A percentile compares a stretch with the other conserved stretches of the same genome.
Conservation (phyloP, 2,888 invertebrate species). For the Nomada fabriciana region DNA sequence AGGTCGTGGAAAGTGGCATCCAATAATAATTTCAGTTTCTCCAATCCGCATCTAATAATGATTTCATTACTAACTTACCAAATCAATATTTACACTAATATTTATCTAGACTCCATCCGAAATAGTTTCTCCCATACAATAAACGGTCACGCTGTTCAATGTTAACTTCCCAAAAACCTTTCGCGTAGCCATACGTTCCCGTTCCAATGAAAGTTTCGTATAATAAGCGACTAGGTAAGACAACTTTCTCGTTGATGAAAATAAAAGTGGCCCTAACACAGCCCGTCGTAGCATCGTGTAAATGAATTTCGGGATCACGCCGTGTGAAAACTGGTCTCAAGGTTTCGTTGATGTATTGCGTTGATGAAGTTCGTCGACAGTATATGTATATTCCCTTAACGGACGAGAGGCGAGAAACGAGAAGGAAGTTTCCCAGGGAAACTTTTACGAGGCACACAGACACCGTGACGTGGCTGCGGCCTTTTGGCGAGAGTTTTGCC, state of each 20-base stretch:
- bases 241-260: background rate
- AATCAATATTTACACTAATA: too few species aligned
- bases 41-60: too few species aligned
- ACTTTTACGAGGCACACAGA: constrained; percentile 48
- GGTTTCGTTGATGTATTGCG: constrained; percentile 10
- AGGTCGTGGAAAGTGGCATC: too few species aligned
- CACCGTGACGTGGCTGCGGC: constrained; percentile 20
- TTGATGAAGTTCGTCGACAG: constrained; percentile 25
- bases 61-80: too few species aligned
- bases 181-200: too few species aligned
- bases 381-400: constrained; percentile 16
- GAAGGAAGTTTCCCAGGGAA: constrained; percentile 32
- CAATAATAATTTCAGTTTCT: too few species aligned
- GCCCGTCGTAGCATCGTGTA: background rate
- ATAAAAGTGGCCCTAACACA: background rate
- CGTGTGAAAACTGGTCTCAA: background rate
- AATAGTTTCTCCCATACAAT: too few species aligned
- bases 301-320: constrained; percentile 20
- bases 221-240: background rate
- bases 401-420: background rate
- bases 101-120: too few species aligned
- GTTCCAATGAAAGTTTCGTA: background rate
- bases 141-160: too few species aligned
- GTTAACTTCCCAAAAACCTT: too few species aligned
- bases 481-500: constrained; percentile 48